Conservation (phyloP, 2,797 vertebrate genomes). For the Phataginus tetradactyla region DNA sequence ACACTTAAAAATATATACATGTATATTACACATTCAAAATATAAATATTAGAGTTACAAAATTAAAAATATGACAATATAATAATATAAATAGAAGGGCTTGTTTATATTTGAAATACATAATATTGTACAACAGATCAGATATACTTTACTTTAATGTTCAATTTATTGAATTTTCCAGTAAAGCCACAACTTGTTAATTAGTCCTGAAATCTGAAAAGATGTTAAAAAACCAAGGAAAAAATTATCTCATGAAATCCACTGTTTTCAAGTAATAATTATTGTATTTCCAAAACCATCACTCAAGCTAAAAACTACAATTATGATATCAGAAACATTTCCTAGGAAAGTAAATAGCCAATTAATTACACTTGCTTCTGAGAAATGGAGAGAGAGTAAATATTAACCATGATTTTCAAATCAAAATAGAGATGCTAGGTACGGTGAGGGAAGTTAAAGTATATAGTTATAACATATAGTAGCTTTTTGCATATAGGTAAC, state of each 20-base stretch:
- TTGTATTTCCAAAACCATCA: conserved; percentile 30
- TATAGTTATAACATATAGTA: neutral
- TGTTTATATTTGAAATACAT: conserved; percentile 12
- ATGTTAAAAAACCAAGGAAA: neutral
- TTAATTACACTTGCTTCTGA: neutral
- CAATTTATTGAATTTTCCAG: conserved; percentile 6
- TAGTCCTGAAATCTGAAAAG: conserved; percentile 20
- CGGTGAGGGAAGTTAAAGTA: neutral
- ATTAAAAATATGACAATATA: conserved; percentile 2
- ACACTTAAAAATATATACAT: neutral
- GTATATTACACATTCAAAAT: neutral
- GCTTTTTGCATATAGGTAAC: neutral
- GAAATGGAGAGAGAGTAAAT: conserved; percentile 6
- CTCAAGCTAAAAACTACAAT: conserved; percentile 5
- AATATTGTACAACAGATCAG: conserved; percentile 16
- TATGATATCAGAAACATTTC: conserved; percentile 48
- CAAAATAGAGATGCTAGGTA: conserved; percentile 17
- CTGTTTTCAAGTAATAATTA: conserved; percentile 40
- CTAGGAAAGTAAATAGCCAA: neutral
- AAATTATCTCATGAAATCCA: conserved; percentile 9
- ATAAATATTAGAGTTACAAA: conserved; percentile 5
- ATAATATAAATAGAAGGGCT: conserved; percentile 7
- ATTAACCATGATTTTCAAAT: conserved; percentile 7
- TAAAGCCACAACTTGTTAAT: conserved; percentile 30
- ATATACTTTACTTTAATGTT: conserved; percentile 12